Percentiles rank a stretch among this genome's conserved stretches.
Evolutionary conservation across 1,140 invertebrate species (phyloP).

Genomic region (Platyura marginata): DNA sequence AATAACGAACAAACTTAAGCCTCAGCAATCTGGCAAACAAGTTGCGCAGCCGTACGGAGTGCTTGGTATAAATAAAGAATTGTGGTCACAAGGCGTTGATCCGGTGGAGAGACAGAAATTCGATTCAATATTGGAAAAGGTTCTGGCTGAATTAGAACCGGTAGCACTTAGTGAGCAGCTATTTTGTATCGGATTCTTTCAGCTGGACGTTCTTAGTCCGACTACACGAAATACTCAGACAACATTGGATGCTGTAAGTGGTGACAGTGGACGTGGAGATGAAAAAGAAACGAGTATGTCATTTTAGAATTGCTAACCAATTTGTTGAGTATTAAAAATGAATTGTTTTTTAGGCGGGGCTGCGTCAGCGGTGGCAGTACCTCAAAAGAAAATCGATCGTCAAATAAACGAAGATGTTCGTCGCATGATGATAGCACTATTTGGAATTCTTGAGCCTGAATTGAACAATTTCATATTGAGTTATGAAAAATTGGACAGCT

Average conservation of each 20-base stretch:
- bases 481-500: conserved; percentile 73
- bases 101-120: conserved; percentile 21
- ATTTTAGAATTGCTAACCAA: neutral
- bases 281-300: neutral
- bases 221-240: conserved; percentile 34
- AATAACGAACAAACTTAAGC: conserved; percentile 10
- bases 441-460: conserved; percentile 70
- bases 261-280: neutral
- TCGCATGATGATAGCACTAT: conserved; percentile 73
- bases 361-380: conserved; percentile 4
- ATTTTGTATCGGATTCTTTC: conserved; percentile 88
- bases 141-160: conserved; percentile 75
- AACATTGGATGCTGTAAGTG: conserved; percentile 24
- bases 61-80: conserved; percentile 19
- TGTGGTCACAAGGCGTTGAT: conserved; percentile 20
- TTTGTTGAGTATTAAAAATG: neutral
- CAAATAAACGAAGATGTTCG: conserved; percentile 61
- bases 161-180: conserved; percentile 88
- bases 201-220: conserved; percentile 47
- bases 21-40: conserved; percentile 10
- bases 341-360: neutral
- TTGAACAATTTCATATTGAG: conserved; percentile 67
- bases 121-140: conserved; percentile 24
- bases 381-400: conserved; percentile 42
- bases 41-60: conserved; percentile 19